phyloP scores from a whole-genome alignment of 64 coral and sea anemone genomes.

The Montipora cactus region DNA sequence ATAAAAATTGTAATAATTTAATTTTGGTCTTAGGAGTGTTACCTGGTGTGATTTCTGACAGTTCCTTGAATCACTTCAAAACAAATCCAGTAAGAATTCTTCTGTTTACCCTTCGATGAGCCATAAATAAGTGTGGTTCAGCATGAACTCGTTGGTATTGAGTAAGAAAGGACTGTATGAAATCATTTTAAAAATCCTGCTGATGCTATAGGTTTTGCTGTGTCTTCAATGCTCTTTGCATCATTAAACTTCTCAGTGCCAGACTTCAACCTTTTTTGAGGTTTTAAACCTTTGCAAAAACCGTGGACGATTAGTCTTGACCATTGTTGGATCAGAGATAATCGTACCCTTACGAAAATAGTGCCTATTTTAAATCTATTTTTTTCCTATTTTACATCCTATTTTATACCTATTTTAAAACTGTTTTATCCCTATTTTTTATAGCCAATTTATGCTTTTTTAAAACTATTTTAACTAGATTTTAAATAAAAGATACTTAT shows the following conservation, averaged over 20 bases:
- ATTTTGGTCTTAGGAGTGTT: too few relatives aligned
- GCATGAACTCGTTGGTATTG: neutral
- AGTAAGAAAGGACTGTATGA: constrained; percentile 28
- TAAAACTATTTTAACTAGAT: too few relatives aligned
- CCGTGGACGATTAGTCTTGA: too few relatives aligned
- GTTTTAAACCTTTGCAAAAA: neutral
- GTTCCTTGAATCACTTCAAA: constrained; percentile 6
- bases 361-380: too few relatives aligned
- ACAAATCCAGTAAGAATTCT: constrained; percentile 41
- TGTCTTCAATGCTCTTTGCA: constrained; percentile 49
- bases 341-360: too few relatives aligned
- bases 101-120: constrained; percentile 24
- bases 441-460: too few relatives aligned
- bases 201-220: constrained; percentile 4
- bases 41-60: constrained; percentile 3
- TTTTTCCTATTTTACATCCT: too few relatives aligned
- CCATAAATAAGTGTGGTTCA: constrained; percentile 29
- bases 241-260: constrained; percentile 1
- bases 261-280: constrained; percentile 13
- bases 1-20: too few relatives aligned
- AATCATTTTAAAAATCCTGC: constrained; percentile 34
- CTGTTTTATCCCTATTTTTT: too few relatives aligned
- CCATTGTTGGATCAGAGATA: too few relatives aligned
- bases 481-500: too few relatives aligned
- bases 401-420: too few relatives aligned